These are phyloP conservation scores for Apostichopus californicus DNA, from an alignment of 35 echinoderm and acorn worm species.

Conservation along the genomic window DNA sequence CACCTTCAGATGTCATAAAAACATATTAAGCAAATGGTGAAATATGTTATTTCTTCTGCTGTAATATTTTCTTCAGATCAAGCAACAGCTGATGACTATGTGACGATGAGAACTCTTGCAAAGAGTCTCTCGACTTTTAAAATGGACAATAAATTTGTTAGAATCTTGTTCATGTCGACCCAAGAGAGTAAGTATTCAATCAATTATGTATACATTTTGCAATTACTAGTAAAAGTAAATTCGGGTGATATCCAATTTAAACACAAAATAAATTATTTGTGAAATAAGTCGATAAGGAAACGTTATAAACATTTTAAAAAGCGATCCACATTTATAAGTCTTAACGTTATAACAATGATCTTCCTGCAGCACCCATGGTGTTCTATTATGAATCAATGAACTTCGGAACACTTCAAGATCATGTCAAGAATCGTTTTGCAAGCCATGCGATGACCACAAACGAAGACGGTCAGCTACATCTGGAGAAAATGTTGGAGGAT, in stretches of 20 bases:
- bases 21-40: too few relatives aligned
- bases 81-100: not conserved
- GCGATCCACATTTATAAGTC: too few relatives aligned
- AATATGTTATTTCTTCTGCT: too few relatives aligned
- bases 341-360: too few relatives aligned
- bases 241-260: too few relatives aligned
- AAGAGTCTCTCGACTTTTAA: not conserved
- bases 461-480: not conserved
- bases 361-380: not conserved
- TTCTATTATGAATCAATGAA: conserved; percentile 2
- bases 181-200: not conserved
- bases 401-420: conserved; percentile 1
- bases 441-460: not conserved
- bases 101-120: not conserved
- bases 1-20: too few relatives aligned
- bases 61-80: too few relatives aligned
- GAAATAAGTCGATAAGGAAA: too few relatives aligned
- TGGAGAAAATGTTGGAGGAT: not conserved
- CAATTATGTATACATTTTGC: too few relatives aligned
- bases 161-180: not conserved
- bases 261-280: too few relatives aligned
- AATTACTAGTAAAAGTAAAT: too few relatives aligned
- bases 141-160: not conserved
- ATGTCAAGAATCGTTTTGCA: not conserved
- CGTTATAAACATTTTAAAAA: too few relatives aligned